Percentiles rank a stretch among this genome's conserved stretches.
Conservation (phyloP, 2,888 invertebrate species). For the Pachymerium ferrugineum region DNA sequence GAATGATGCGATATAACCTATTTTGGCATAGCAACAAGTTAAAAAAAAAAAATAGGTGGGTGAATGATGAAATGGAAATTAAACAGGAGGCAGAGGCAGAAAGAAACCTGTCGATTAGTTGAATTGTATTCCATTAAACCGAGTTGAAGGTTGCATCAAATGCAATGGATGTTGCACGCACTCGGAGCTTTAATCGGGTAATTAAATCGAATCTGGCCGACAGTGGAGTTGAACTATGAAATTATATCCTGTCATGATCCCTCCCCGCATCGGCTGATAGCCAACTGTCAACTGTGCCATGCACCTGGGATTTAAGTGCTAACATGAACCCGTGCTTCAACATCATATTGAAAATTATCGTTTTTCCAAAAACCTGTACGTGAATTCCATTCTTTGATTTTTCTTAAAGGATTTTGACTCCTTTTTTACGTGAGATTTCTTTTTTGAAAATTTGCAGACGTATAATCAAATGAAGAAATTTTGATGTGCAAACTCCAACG, state of each 20-base stretch:
- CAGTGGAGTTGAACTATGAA: constrained; percentile 18
- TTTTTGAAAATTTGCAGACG: too few species aligned
- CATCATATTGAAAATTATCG: background rate
- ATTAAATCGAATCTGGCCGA: constrained; percentile 21
- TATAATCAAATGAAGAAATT: too few species aligned
- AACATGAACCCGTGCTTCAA: background rate
- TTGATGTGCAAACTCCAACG: too few species aligned
- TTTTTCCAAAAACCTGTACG: background rate
- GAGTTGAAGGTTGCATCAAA: background rate
- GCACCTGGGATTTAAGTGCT: background rate
- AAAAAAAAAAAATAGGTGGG: background rate
- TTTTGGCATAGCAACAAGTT: too few species aligned
- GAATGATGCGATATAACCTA: too few species aligned
- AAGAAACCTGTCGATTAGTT: background rate
- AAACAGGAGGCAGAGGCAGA: background rate
- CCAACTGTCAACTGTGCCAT: constrained; percentile 6
- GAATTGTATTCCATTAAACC: background rate
- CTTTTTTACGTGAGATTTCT: too few species aligned
- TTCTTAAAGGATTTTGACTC: background rate
- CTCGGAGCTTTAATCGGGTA: constrained; percentile 1
- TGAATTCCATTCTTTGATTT: background rate
- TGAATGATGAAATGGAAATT: background rate
- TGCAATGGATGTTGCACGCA: constrained; percentile 14
- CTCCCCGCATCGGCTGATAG: background rate
- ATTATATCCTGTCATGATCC: constrained; percentile 13